Evolutionary conservation across 2,797 vertebrate species (phyloP).

Genomic region (Acipenser ruthenus): DNA sequence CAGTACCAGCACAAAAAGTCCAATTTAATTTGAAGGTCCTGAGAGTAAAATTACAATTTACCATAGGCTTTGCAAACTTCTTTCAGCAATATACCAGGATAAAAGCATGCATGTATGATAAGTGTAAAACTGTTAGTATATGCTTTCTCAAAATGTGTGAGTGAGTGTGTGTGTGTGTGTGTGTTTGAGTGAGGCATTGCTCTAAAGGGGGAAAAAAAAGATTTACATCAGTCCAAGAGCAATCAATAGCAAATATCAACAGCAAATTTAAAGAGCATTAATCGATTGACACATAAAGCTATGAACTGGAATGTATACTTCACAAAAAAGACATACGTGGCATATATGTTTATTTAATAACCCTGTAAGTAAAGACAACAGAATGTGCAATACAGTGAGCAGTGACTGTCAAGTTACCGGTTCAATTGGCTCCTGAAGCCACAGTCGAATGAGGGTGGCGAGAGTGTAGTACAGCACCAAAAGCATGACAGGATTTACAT

Average conservation of each 20-base stretch:
- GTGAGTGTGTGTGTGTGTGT: too few species aligned
- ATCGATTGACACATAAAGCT: background rate
- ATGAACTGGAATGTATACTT: background rate
- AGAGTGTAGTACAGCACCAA: constrained; percentile 93
- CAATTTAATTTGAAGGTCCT: too few species aligned
- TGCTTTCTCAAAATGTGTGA: too few species aligned
- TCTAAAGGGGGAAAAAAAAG: too few species aligned
- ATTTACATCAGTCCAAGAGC: background rate
- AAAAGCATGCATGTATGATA: too few species aligned
- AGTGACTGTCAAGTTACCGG: constrained; percentile 32
- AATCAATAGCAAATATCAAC: constrained; percentile 27
- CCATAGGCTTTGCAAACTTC: too few species aligned
- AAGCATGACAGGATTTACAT: constrained; percentile 83
- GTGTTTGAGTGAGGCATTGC: too few species aligned
- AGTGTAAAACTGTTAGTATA: too few species aligned
- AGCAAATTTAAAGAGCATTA: background rate
- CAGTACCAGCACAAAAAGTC: too few species aligned
- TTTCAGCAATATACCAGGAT: too few species aligned
- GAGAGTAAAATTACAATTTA: too few species aligned
- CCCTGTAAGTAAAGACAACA: background rate
- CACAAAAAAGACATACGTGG: background rate
- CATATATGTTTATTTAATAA: background rate
- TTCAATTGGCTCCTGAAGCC: constrained; percentile 86
- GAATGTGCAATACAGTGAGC: constrained; percentile 19
- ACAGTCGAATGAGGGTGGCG: constrained; percentile 91